These are phyloP conservation scores for Papilio polyxenes DNA, from an alignment of 1,140 invertebrate genomes.

Conservation along the genomic window DNA sequence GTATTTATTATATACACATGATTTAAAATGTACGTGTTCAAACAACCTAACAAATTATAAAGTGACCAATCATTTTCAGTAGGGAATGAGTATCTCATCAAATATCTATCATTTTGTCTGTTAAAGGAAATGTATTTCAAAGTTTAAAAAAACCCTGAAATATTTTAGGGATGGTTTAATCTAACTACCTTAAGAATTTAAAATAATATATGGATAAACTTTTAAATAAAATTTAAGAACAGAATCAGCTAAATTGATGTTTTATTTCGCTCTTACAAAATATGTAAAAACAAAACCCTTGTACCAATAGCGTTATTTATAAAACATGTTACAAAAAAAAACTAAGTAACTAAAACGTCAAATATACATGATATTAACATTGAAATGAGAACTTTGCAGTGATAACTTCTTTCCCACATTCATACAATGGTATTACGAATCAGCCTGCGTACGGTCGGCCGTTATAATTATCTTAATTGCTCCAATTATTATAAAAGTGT, in stretches of 20 bases:
- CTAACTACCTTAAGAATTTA: not conserved
- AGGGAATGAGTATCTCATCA: not conserved
- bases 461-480: slow-evolving; percentile 20
- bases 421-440: not conserved
- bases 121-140: not conserved
- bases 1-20: not conserved
- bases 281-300: not conserved
- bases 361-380: slow-evolving; percentile 14
- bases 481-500: slow-evolving; percentile 12
- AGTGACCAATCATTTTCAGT: not conserved
- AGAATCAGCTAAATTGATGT: not conserved
- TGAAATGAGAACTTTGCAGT: slow-evolving; percentile 4
- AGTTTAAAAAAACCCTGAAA: not conserved
- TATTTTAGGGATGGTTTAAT: not conserved
- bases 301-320: not conserved
- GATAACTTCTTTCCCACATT: slow-evolving; percentile 11
- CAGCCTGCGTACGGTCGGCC: not conserved
- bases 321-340: not conserved
- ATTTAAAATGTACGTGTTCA: not conserved
- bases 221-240: not conserved
- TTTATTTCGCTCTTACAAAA: not conserved
- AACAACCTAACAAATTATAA: not conserved
- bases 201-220: not conserved
- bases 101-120: not conserved
- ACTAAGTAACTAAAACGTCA: not conserved